Conservation (phyloP, 2,888 invertebrate genomes). For the Metallyticus violacea region DNA sequence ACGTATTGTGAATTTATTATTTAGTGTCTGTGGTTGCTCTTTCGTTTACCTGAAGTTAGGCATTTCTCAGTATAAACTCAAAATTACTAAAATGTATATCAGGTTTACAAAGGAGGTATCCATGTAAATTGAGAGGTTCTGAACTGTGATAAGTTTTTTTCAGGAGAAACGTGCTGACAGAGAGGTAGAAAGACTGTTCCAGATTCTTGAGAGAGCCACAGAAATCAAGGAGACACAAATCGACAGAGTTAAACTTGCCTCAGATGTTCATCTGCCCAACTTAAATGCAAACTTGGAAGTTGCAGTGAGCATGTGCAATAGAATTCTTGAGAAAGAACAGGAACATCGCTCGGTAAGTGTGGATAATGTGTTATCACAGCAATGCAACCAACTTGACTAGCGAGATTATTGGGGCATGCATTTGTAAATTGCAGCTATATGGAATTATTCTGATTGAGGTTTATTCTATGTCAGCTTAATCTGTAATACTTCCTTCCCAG, state of each 20-base stretch:
- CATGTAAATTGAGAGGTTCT: no score
- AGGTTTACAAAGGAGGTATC: not conserved
- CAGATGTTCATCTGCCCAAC: constrained; percentile 59
- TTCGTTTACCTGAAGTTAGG: not conserved
- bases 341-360: constrained; percentile 54
- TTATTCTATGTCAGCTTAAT: no score
- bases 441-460: no score
- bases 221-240: constrained; percentile 74
- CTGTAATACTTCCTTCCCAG: no score
- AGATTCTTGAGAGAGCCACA: constrained; percentile 70
- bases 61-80: not conserved
- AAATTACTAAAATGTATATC: not conserved
- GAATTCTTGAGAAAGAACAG: constrained; percentile 59
- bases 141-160: no score
- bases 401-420: no score
- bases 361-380: no score
- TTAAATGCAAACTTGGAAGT: constrained; percentile 64
- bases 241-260: constrained; percentile 62
- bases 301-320: constrained; percentile 60
- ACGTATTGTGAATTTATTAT: no score
- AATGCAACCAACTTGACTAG: no score
- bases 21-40: no score
- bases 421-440: no score
- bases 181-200: constrained; percentile 76
- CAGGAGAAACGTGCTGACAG: constrained; percentile 75